Base-by-base conservation (phyloP, 2,113 vertebrate species). In the Engystomops pustulosus region DNA sequence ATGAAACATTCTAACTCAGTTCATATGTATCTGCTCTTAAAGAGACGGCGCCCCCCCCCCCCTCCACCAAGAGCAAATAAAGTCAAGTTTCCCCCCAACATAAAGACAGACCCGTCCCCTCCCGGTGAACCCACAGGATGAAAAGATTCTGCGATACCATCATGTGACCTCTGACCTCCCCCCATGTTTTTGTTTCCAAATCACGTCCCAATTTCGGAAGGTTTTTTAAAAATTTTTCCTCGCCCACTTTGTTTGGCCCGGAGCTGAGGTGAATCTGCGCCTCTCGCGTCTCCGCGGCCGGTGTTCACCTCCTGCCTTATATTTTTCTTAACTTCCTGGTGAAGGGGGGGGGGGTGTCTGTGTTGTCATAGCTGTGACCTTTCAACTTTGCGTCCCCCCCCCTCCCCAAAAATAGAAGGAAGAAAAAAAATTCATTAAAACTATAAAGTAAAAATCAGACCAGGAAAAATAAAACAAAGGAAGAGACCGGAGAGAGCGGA, bases 31-130 rank as follows among this genome's bases (percentile, higher is more conserved):
- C 92, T 92, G 88, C 90, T 91, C 91, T 87, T 89, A 88, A 88
- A 91, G 93, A 89, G 93, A 86, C 85, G 86, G 87, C 90, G 88
- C 86, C n/a, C n/a, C n/a, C n/a, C n/a, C n/a, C 89, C 93, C 92
- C 27, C 86, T 92, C 94, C 91, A 93, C 88, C 85, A 51, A 90
- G 89, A 89, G 88, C 91, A 93, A 94, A 94, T 91, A 93, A 91
- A 90, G 91, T 69, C 44, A 90, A 88, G 90, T 90, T 91, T 92
- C 92, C 93, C 89, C 91, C 89, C 88, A 88, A 90, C 91, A 91
- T 88, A 88, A 47, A 90, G 90, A 89, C 87, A 88, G 89, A 91
- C 58, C 87, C 88, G 89, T 91, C 89, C 87, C 91, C 91, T 91
- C 89, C 87, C 69, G 88, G 87, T 92, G 91, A 92, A 92, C 91